phyloP scores from a whole-genome alignment of 2,113 vertebrate genomes.

The Tachuris rubrigastra region DNA sequence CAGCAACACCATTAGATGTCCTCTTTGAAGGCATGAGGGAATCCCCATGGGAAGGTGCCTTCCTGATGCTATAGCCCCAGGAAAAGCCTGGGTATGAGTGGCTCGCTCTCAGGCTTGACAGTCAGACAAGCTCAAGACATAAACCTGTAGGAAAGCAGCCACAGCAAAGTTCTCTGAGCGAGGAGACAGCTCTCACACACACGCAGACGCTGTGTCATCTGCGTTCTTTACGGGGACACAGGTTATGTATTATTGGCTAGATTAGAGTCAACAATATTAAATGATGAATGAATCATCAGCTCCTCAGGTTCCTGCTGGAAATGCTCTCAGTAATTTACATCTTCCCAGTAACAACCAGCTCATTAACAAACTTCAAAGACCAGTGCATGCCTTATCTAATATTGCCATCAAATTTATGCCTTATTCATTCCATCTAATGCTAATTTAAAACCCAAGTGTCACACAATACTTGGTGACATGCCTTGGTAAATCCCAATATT shows the following conservation, averaged over 20 bases:
- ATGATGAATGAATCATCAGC: constrained; percentile 45
- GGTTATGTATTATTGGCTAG: constrained; percentile 9
- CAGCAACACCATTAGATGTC: not conserved
- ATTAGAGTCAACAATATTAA: constrained; percentile 50
- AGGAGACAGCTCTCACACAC: not conserved
- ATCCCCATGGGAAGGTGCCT: constrained; percentile 13
- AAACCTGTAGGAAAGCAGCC: not conserved
- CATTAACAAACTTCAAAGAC: constrained; percentile 45
- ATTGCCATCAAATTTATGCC: constrained; percentile 33
- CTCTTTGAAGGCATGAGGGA: constrained; percentile 18
- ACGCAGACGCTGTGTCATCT: constrained; percentile 34
- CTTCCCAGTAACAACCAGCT: constrained; percentile 24
- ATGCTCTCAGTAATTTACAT: constrained; percentile 9
- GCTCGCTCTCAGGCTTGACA: not conserved
- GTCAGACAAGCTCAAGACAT: not conserved
- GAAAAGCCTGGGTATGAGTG: not conserved
- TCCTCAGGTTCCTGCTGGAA: constrained; percentile 49
- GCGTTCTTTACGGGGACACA: not conserved
- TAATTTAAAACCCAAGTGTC: constrained; percentile 14
- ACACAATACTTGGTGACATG: not conserved
- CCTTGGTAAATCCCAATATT: not conserved
- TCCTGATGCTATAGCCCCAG: not conserved
- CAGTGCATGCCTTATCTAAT: constrained; percentile 19
- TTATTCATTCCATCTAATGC: not conserved
- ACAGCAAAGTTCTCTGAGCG: not conserved